Base-by-base conservation (phyloP, 2,113 vertebrate species). In the Anguilla rostrata region DNA sequence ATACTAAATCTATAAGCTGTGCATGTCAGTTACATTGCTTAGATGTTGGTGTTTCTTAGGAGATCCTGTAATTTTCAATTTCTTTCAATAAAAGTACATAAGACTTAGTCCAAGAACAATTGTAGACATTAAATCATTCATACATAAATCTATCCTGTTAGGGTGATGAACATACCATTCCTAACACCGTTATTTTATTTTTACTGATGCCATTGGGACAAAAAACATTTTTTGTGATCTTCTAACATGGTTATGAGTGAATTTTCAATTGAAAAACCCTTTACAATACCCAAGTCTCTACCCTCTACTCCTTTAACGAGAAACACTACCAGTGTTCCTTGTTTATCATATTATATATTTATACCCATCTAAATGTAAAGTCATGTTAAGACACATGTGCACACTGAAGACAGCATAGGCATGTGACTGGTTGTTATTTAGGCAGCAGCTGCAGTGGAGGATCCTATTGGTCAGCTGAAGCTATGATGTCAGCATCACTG, bases 401-500 rank as follows among this genome's bases (percentile, higher is more conserved):
- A 88, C 39, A 86, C 39, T 71, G 78, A 66, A 79, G 66, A 79
- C 71, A 83, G 40, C 71, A 60, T 63, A 81, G 57, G 71, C 78
- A 85, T 90, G 79, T 87, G 39, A 84, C 84, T 71, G 41, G 83
- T 79, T 5, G 79, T 89, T 83, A 78, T 87, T 85, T 87, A 56
- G 86, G 71, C 86, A 60, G 12, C 85, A 83, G 57, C 86, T 56
- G 9, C 86, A 83, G 57, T 85, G 90, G n/a, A 87, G 75, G 82
- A 56, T 81, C 53, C 66, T 83, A 86, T 87, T 86, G 43, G 81
- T 91, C 78, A 80, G 78, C 81, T 85, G 85, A 87, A 86, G 84
- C 56, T 53, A n/a, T 82, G 89, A 83, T 14, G n/a, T 83, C 56
- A 46, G 83, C 89, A 81, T 86, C 39, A 83, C 56, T 26, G 14